phyloP scores from a whole-genome alignment of 2,888 invertebrate species.

The Acanthosepion pharaonis region DNA sequence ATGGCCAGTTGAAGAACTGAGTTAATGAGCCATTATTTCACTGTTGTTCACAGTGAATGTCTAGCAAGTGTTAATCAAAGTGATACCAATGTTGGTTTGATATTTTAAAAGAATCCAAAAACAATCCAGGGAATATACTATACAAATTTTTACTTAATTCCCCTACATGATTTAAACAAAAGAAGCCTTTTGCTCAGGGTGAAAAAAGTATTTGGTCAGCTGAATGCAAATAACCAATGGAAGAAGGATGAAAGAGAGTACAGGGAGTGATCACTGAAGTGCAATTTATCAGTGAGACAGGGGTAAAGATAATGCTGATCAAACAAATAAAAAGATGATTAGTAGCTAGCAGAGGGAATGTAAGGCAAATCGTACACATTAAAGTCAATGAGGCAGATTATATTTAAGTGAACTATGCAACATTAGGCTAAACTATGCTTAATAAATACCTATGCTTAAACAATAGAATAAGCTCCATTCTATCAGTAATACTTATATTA shows the following conservation, averaged over 20 bases:
- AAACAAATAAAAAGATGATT: not conserved
- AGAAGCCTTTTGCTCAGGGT: not conserved
- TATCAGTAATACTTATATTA: too few relatives aligned
- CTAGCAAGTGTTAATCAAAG: not conserved
- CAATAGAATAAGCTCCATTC: too few relatives aligned
- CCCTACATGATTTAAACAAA: not conserved
- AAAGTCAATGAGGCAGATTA: too few relatives aligned
- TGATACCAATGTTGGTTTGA: not conserved
- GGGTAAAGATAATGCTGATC: not conserved
- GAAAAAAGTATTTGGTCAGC: not conserved
- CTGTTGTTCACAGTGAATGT: not conserved
- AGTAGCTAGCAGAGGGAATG: not conserved
- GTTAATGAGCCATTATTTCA: not conserved
- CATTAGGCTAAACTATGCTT: too few relatives aligned
- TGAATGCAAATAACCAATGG: not conserved
- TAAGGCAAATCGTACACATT: too few relatives aligned
- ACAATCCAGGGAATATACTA: not conserved
- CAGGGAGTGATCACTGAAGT: not conserved
- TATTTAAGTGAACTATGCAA: too few relatives aligned
- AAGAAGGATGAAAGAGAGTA: not conserved
- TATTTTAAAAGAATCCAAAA: not conserved
- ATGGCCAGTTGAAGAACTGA: not conserved
- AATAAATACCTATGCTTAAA: too few relatives aligned
- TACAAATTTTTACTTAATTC: not conserved
- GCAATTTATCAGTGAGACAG: not conserved